Base-by-base conservation (phyloP, 2,113 vertebrate genomes). In the Psilopsiagon aurifrons region DNA sequence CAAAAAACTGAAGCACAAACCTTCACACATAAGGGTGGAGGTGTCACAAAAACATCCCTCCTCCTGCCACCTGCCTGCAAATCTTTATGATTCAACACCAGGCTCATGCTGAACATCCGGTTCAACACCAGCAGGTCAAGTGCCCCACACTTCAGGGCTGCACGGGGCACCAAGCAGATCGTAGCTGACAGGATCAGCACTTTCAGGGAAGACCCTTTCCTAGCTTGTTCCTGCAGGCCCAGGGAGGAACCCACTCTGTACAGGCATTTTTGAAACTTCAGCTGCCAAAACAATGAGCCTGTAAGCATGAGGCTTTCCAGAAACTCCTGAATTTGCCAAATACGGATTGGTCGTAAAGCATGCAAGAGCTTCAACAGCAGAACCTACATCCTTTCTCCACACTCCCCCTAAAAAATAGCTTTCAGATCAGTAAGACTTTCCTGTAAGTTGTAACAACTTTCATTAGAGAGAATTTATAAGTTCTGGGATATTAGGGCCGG, bases 11-110 rank as follows among this genome's bases (percentile, higher is more conserved):
- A 70, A 88, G 37, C 8, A 79, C 14, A 86, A 88, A 28, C 15
- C 35, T 66, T 57, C 8, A 17, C 39, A 41, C 9, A 1, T 18
- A 71, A 68, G 39, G 39, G n/a, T 33, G 15, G 23, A 89, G 10
- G 7, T 10, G 16, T 59, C 37, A 68, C 44, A 66, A 60, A 91
- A 83, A 44, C 11, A 49, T 2, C 4, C 17, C 3, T 11, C 5
- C 41, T 1, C 2, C 25, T 5, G 7, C 27, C 10, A 7, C 43
- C 24, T n/a, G 7, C 33, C 17, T 1, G 1, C 35, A 2, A 8
- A 66, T 14, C 15, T 79, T 79, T 71, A 47, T 4, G 2, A 27
- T 37, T 67, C 29, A 52, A 59, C 85, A 51, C 4, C 41, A 62
- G 33, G 57, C 35, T 59, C 22, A n/a, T 14, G 55, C 14, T 59